Conservation (phyloP, 35 echinoderm and acorn worm genomes). For the Eucidaris tribuloides region DNA sequence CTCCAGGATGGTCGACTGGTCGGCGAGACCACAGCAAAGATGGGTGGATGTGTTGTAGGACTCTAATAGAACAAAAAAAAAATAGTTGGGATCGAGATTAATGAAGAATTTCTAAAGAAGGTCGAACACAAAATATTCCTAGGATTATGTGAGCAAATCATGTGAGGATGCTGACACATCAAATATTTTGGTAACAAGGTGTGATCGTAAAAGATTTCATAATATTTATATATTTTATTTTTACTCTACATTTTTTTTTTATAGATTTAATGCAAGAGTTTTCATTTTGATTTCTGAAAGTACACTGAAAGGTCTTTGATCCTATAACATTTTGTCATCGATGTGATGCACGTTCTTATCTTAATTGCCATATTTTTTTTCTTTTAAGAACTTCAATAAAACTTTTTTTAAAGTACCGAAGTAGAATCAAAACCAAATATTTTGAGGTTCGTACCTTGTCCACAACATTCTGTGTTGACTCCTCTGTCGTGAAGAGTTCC, state of each 20-base stretch:
- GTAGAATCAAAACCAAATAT: background rate
- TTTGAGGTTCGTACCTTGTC: background rate
- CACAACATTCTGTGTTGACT: constrained; percentile 2
- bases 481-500: background rate
- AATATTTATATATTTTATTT: background rate
- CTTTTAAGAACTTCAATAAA: background rate
- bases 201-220: background rate
- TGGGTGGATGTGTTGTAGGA: background rate
- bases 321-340: background rate
- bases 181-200: too few species aligned
- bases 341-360: background rate
- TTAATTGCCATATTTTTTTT: background rate
- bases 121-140: background rate
- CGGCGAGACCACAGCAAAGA: constrained; percentile 6
- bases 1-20: background rate
- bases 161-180: background rate
- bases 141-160: background rate
- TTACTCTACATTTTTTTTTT: background rate
- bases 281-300: background rate
- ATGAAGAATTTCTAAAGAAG: background rate
- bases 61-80: too few species aligned
- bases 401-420: background rate
- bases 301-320: background rate
- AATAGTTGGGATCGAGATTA: too few species aligned
- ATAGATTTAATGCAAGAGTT: background rate